Percentiles rank a stretch among this genome's conserved stretches.
These are phyloP conservation scores for Selenia dentaria DNA, from an alignment of 2,888 invertebrate species.

Conservation along the genomic window DNA sequence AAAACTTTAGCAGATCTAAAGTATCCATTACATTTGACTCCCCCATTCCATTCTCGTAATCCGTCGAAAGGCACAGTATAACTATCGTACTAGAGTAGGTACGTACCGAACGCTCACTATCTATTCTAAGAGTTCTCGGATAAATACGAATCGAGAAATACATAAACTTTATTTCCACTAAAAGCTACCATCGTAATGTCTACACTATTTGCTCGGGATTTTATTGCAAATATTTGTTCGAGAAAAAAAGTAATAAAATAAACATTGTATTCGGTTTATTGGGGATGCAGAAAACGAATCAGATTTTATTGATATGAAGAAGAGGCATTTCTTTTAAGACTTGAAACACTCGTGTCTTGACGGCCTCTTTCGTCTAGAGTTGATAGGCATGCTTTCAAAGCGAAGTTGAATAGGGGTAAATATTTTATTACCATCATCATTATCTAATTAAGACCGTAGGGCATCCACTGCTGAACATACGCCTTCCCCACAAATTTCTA, in stretches of 20 bases:
- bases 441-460: too few species aligned
- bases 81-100: background rate
- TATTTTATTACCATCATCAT: too few species aligned
- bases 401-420: too few species aligned
- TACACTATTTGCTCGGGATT: conserved; percentile 31
- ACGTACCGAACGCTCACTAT: conserved; percentile 2
- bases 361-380: too few species aligned
- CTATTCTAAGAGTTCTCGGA: conserved; percentile 26
- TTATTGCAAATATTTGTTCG: conserved; percentile 34
- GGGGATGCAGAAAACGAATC: conserved; percentile 12
- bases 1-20: conserved; percentile 4
- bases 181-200: conserved; percentile 36
- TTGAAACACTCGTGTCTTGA: too few species aligned
- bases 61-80: conserved; percentile 10
- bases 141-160: conserved; percentile 28
- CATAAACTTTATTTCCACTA: conserved; percentile 48
- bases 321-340: background rate
- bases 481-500: too few species aligned
- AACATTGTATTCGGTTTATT: conserved; percentile 25
- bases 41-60: conserved; percentile 16
- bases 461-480: too few species aligned
- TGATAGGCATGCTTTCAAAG: too few species aligned
- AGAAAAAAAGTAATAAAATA: conserved; percentile 26
- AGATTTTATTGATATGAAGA: conserved; percentile 7
- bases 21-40: conserved; percentile 15